Base-by-base conservation (phyloP, 1,140 invertebrate species). In the Papilio dardanus region DNA sequence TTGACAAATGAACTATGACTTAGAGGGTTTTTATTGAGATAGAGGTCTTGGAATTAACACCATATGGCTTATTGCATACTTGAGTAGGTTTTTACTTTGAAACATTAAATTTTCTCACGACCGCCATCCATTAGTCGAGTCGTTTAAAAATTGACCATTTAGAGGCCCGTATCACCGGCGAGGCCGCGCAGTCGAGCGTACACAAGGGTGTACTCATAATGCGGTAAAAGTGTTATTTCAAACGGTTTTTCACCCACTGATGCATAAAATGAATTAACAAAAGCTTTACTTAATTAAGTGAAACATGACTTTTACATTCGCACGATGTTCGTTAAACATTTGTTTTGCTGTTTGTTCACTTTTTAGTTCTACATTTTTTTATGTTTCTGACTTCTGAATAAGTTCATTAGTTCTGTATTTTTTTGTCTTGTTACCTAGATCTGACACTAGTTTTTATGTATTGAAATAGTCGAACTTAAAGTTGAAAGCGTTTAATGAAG, bases 201-300 rank as follows among this genome's bases (percentile, higher is more conserved):
- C 73, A 78, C 74, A 79, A 83, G 85, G 86, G 84, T 84, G 80
- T 76, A 67, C 76, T 77, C 80, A 82, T 86, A 85, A 86, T 83
- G 86, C 71, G 82, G 85, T 84, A 82, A 88, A 85, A 83, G 79
- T 83, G 81, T 83, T 81, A 83, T 82, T 82, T 86, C 81, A 84
- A 86, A 88, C 84, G 81, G 83, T 77, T 80, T 69, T 74, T 66
- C 69, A 73, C 19, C 71, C 79, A 83, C 74, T 83, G 76, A 82
- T 73, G 82, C 79, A 81, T 78, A 84, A 86, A 86, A 86, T 84
- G 76, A 82, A 75, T 77, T 68, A 76, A 84, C 77, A 73, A 84
- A 80, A 77, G 80, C 79, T 86, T 86, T 81, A 81, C 79, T 71
- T 75, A 40, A 77, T 77, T 75, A 77, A 75, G 71, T 42, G 46